These are phyloP conservation scores for Diaphora mendica DNA, from an alignment of 2,888 invertebrate genomes.

Conservation along the genomic window DNA sequence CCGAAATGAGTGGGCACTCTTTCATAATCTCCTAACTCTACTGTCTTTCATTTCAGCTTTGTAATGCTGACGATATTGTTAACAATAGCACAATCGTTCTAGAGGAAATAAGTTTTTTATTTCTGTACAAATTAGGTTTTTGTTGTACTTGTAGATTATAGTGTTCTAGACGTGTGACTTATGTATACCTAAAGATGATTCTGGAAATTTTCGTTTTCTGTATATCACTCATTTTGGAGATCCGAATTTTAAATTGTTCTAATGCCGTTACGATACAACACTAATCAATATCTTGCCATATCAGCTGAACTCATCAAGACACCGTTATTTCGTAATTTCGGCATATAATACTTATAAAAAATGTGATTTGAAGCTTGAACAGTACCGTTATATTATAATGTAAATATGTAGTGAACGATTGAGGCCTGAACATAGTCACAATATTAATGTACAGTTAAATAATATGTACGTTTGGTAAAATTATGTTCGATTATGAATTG, in stretches of 20 bases:
- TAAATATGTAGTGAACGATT: conserved; percentile 79
- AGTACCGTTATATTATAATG: conserved; percentile 62
- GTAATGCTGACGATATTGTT: not conserved
- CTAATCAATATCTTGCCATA: conserved; percentile 27
- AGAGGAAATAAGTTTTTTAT: not conserved
- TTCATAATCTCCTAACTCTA: not conserved
- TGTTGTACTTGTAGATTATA: not conserved
- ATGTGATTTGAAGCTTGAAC: conserved; percentile 66
- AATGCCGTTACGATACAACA: conserved; percentile 9
- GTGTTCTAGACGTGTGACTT: no score
- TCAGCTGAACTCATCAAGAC: conserved; percentile 46
- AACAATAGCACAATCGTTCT: not conserved
- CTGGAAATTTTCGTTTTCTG: not conserved
- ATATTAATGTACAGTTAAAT: conserved; percentile 49
- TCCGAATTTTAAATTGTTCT: not conserved
- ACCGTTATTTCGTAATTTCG: conserved; percentile 55
- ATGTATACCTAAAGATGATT: not conserved
- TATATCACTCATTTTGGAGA: not conserved
- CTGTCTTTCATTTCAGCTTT: not conserved
- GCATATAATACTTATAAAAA: conserved; percentile 72
- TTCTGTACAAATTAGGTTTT: not conserved
- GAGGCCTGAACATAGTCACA: conserved; percentile 83
- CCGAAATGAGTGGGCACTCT: not conserved
- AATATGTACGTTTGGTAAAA: conserved; percentile 62
- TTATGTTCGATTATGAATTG: conserved; percentile 76